Base-by-base conservation (phyloP, 2,888 invertebrate genomes). In the Ichneumon xanthorius region DNA sequence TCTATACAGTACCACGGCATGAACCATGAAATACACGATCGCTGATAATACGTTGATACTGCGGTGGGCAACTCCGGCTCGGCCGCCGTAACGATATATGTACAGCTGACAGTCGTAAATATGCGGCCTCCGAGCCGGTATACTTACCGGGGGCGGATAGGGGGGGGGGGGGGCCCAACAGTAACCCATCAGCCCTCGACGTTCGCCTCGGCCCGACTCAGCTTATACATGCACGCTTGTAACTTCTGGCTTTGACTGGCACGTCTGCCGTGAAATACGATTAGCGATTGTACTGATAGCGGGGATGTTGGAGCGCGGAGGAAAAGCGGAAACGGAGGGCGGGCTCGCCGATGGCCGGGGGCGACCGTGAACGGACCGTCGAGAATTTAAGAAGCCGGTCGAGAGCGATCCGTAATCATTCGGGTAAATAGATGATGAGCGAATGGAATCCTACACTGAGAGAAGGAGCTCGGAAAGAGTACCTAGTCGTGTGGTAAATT, bases 181-280 rank as follows among this genome's bases (percentile, higher is more conserved):
- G 48, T 70, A 50, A 70, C 40, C 68, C 33, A 16, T 48, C 68
- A 58, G 50, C 58, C 83, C 65, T 63, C 48, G 33, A 30, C 76
- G 80, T 50, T 80, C 77, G 68, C 67, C 68, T 81, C 63, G 48
- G 71, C 77, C 80, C 80, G 40, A 72, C 85, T 78, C 70, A 37
- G 53, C 63, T 76, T 63, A 50, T 50, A 70, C 50, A 77, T 45
- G 37, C 55, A 65, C 63, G 73, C 78, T 70, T 65, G 80, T 55
- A 65, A 86, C 63, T 82, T 87, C 82, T 86, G 86, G 82, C 78
- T 76, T 82, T 87, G 86, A 87, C 83, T 81, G 87, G 86, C 82
- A 81, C 79, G 84, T 84, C 84, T 73, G 71, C 75, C 78, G 80
- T 87, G 81, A 87, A 87, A 84, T 87, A 87, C 82, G 86, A 65